Conservation (phyloP, 2,888 invertebrate genomes). For the Dichetophora obliterata region DNA sequence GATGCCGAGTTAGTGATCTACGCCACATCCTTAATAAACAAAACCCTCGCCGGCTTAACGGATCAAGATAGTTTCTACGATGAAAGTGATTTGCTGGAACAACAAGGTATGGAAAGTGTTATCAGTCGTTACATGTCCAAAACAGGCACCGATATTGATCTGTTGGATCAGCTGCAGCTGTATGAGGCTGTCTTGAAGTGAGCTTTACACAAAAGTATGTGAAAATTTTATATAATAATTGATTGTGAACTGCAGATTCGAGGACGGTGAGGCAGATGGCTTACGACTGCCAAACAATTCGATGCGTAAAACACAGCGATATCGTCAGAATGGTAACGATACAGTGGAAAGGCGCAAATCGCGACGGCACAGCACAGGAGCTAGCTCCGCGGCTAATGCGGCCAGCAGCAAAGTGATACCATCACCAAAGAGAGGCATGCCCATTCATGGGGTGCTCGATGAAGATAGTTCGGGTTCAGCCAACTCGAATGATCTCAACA, state of each 20-base stretch:
- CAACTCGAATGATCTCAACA: conserved; percentile 67
- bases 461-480: conserved; percentile 73
- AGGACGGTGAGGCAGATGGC: conserved; percentile 72
- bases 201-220: conserved; percentile 69
- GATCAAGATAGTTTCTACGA: conserved; percentile 98
- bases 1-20: conserved; percentile 96
- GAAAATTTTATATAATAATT: neutral
- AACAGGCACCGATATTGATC: conserved; percentile 92
- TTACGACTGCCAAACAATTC: conserved; percentile 77
- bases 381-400: conserved; percentile 71
- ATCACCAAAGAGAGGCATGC: conserved; percentile 62
- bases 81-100: conserved; percentile 95
- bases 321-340: conserved; percentile 73
- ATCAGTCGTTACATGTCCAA: conserved; percentile 91
- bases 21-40: conserved; percentile 96
- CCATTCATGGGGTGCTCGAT: conserved; percentile 64
- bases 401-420: conserved; percentile 61
- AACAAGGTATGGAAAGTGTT: conserved; percentile 90
- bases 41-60: conserved; percentile 91
- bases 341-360: conserved; percentile 83
- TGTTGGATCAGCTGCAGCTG: conserved; percentile 92
- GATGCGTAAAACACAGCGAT: conserved; percentile 80
- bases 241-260: conserved; percentile 58
- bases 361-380: conserved; percentile 80
- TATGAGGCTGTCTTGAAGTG: conserved; percentile 93